A percentile compares a stretch with the other conserved stretches of the same genome.
phyloP scores from a whole-genome alignment of 2,888 invertebrate genomes.

The Archips crataeganus region DNA sequence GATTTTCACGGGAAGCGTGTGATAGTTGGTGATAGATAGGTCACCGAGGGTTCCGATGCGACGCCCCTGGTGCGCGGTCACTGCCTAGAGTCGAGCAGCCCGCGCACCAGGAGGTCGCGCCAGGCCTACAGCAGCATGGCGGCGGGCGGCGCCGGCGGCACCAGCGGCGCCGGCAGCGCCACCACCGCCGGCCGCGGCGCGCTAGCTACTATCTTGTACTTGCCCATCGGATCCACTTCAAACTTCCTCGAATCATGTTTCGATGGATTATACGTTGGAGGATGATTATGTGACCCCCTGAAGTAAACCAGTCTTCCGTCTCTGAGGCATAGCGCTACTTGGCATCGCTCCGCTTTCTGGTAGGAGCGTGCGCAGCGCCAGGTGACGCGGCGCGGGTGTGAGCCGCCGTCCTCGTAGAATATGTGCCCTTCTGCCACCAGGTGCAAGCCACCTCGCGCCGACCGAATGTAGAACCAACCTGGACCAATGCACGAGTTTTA shows the following conservation, averaged over 20 bases:
- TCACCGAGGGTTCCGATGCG: conserved; percentile 51
- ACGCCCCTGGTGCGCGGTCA: conserved; percentile 74
- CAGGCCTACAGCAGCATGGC: conserved; percentile 81
- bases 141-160: conserved; percentile 72
- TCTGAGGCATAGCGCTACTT: conserved; percentile 78
- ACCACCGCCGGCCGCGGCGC: conserved; percentile 53
- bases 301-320: conserved; percentile 82
- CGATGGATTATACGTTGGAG: conserved; percentile 76
- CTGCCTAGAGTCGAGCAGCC: conserved; percentile 72
- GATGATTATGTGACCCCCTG: conserved; percentile 79
- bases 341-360: conserved; percentile 81
- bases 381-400: conserved; percentile 79
- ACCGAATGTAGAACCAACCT: conserved; percentile 83
- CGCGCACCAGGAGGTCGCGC: conserved; percentile 84
- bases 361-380: conserved; percentile 82
- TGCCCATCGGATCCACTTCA: conserved; percentile 81
- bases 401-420: conserved; percentile 83
- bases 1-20: conserved; percentile 2
- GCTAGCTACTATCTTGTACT: conserved; percentile 79
- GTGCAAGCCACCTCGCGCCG: conserved; percentile 80
- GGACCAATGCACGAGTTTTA: conserved; percentile 56
- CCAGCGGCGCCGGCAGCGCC: conserved; percentile 64
- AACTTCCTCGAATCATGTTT: conserved; percentile 80
- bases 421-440: conserved; percentile 80
- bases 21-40: neutral